Evolutionary conservation across 2,113 vertebrate genomes (phyloP).

Genomic region (Aspidoscelis tigris): DNA sequence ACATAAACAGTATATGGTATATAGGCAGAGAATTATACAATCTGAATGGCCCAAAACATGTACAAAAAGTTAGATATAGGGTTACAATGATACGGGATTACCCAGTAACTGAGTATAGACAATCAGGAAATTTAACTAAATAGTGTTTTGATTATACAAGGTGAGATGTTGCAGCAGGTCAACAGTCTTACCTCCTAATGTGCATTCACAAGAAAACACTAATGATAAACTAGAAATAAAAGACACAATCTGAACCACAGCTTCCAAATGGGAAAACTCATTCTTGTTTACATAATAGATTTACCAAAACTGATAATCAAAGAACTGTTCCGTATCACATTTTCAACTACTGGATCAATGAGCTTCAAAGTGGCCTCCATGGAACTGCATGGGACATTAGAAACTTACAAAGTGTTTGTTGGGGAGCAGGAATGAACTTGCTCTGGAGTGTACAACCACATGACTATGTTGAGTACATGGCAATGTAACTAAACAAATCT

Average conservation of each 20-base stretch:
- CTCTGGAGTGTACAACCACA: background rate
- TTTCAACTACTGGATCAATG: background rate
- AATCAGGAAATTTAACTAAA: background rate
- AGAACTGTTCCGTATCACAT: background rate
- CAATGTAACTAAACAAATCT: background rate
- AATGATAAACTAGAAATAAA: constrained; percentile 24
- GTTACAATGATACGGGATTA: background rate
- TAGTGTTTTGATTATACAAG: background rate
- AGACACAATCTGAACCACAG: constrained; percentile 6
- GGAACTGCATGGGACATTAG: background rate
- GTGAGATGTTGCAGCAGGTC: background rate
- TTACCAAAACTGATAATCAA: background rate
- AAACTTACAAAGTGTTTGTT: background rate
- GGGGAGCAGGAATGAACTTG: background rate
- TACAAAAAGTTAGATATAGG: background rate
- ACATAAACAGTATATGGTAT: background rate
- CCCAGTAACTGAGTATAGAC: background rate
- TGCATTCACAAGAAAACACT: background rate
- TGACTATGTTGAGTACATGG: background rate
- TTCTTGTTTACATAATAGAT: constrained; percentile 14
- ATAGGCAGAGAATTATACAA: background rate
- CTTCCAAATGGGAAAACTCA: background rate
- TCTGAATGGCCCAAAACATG: background rate
- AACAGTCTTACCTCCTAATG: background rate
- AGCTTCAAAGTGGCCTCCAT: background rate